Conservation (phyloP, 2,888 invertebrate species). For the Xestia ashworthii region DNA sequence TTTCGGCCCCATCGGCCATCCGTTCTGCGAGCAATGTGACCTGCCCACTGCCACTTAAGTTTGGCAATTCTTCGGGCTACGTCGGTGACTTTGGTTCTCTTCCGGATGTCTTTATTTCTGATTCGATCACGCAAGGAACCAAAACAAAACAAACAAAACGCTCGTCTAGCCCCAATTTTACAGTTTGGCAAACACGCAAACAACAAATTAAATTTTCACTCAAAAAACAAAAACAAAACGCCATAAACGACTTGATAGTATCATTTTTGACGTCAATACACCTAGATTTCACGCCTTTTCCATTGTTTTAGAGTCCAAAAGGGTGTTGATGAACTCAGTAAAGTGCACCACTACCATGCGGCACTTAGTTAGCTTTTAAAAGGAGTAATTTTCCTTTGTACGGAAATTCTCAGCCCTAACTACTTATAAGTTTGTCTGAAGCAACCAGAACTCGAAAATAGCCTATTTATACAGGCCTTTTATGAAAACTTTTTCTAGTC, state of each 20-base stretch:
- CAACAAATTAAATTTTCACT: not conserved
- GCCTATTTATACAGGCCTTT: not conserved
- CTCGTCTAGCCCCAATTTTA: not conserved
- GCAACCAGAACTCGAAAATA: not conserved
- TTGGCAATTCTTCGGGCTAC: too few relatives aligned
- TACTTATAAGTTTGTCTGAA: not conserved
- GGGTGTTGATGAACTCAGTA: not conserved
- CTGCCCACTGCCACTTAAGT: too few relatives aligned
- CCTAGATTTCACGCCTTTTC: not conserved
- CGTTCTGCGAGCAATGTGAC: too few relatives aligned
- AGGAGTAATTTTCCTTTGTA: not conserved
- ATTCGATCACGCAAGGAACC: too few relatives aligned
- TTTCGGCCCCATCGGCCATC: too few relatives aligned
- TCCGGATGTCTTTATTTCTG: too few relatives aligned
- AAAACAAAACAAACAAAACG: too few relatives aligned
- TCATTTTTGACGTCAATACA: not conserved
- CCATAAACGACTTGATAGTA: not conserved
- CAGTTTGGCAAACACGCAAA: conserved; percentile 5
- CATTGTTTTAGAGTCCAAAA: not conserved
- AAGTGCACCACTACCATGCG: conserved; percentile 4
- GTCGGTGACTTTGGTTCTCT: too few relatives aligned
- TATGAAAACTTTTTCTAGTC: conserved; percentile 4
- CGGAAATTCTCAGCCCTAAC: not conserved
- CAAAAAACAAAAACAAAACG: not conserved
- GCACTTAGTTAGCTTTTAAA: not conserved